Evolutionary conservation across 1,140 invertebrate genomes (phyloP), one percentile per base, ranked within the genome.

Genomic region (Mercenaria mercenaria): DNA sequence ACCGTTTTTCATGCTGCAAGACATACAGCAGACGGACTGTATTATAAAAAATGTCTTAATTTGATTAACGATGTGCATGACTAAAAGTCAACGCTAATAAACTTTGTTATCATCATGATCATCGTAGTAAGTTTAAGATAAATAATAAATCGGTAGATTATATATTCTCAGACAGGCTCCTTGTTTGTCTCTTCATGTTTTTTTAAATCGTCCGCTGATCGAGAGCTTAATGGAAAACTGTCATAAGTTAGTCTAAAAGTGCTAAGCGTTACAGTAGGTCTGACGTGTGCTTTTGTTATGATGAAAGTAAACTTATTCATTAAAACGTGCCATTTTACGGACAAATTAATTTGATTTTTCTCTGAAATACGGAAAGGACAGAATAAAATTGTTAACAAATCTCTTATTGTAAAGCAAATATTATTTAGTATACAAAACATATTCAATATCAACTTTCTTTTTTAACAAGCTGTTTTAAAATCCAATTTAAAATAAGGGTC

Each of bases 41-140:
- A 72, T 39, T 39, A 39, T 39, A 72, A 37, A 72, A 72, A 72
- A 20, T 20, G 37, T 13, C 67, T 72, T 72, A 72, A 72, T 72
- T 72, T 72, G 67, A 72, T 72, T 72, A 72, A 72, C 15, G 67
- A 72, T 39, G n/a, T 72, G 67, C 67, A 72, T 72, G 67, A 41
- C 34, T 72, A 72, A 72, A 72, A 29, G 67, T 72, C 20, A 20
- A 13, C 18, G 34, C 37, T 72, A 39, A 39, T 72, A 72, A 72
- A 72, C 15, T 29, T 13, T 39, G 11, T 15, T 72, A 72, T 72
- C 67, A 29, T 4, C 37, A 39, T 39, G n/a, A 39, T 72, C 67
- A 72, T 72, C 20, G 34, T 1, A 72, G 15, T 72, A 72, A 32
- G 11, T 0, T 72, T 23, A 15, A 39, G 67, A 72, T 72, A 72